Evolutionary conservation across 2,888 invertebrate genomes (phyloP).

Genomic region (Tenodera sinensis): DNA sequence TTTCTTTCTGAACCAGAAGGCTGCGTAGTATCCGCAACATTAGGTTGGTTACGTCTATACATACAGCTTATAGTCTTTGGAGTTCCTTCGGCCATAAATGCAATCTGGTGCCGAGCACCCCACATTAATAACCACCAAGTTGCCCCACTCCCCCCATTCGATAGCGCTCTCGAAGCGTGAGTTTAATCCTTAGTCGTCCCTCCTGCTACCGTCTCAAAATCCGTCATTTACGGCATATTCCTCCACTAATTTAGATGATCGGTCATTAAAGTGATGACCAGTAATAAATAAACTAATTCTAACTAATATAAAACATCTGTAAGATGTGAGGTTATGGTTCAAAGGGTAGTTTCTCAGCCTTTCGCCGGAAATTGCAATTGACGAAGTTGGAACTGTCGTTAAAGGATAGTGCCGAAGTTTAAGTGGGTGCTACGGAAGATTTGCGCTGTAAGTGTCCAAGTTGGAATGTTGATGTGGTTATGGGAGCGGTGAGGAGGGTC

Average conservation of each 20-base stretch:
- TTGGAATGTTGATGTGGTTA: neutral
- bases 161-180: neutral
- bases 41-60: too few relatives aligned
- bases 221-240: neutral
- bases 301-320: neutral
- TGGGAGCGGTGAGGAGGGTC: neutral
- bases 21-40: too few relatives aligned
- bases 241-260: neutral
- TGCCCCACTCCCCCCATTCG: neutral
- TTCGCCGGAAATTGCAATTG: neutral
- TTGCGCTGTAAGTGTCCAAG: neutral
- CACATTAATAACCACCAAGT: neutral
- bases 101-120: neutral
- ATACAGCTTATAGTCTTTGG: too few relatives aligned
- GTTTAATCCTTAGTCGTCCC: neutral
- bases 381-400: neutral
- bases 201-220: neutral
- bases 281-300: neutral
- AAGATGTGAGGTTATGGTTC: neutral
- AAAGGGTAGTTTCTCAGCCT: neutral
- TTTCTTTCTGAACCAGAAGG: too few relatives aligned
- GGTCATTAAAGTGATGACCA: neutral
- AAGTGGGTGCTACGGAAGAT: neutral
- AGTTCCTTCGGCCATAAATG: too few relatives aligned
- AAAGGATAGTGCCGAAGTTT: neutral